phyloP scores from a whole-genome alignment of 2,888 invertebrate species.

The Macrosiphum euphorbiae region DNA sequence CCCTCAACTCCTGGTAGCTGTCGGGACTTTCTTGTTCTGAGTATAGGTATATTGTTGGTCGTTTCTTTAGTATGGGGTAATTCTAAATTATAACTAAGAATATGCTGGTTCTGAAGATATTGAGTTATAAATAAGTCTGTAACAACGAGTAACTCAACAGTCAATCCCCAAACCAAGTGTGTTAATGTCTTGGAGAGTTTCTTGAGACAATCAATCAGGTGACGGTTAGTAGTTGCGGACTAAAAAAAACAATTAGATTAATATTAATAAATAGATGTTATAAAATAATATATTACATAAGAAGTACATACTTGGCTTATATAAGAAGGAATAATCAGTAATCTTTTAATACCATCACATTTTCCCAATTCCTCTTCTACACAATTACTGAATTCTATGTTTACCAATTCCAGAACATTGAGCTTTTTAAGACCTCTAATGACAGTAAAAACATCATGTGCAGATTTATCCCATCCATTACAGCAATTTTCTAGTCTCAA shows the following conservation, averaged over 20 bases:
- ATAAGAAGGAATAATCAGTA: slow-evolving; percentile 87
- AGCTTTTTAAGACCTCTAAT: slow-evolving; percentile 77
- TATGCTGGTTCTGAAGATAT: slow-evolving; percentile 71
- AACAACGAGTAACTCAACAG: slow-evolving; percentile 83
- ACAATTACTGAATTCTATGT: slow-evolving; percentile 84
- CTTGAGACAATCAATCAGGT: slow-evolving; percentile 78
- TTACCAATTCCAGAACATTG: slow-evolving; percentile 82
- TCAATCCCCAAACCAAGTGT: slow-evolving; percentile 87
- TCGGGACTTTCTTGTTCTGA: slow-evolving; percentile 66
- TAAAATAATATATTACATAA: not conserved
- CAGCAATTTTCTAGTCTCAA: slow-evolving; percentile 84
- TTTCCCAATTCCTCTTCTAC: slow-evolving; percentile 82
- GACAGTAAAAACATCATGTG: slow-evolving; percentile 76
- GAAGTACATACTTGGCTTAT: slow-evolving; percentile 76
- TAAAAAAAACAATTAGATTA: slow-evolving; percentile 65
- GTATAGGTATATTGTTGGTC: slow-evolving; percentile 68
- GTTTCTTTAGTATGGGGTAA: slow-evolving; percentile 62
- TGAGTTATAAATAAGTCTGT: slow-evolving; percentile 88
- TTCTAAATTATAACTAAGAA: slow-evolving; percentile 39
- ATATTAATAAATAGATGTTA: not conserved
- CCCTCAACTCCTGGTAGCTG: slow-evolving; percentile 68
- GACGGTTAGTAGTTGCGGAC: slow-evolving; percentile 86
- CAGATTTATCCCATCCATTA: slow-evolving; percentile 73
- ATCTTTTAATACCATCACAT: slow-evolving; percentile 78
- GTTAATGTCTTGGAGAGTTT: slow-evolving; percentile 78